Percentiles rank a stretch among this genome's conserved stretches.
phyloP scores from a whole-genome alignment of 2,888 invertebrate genomes.

The Phrixothrix hirtus region DNA sequence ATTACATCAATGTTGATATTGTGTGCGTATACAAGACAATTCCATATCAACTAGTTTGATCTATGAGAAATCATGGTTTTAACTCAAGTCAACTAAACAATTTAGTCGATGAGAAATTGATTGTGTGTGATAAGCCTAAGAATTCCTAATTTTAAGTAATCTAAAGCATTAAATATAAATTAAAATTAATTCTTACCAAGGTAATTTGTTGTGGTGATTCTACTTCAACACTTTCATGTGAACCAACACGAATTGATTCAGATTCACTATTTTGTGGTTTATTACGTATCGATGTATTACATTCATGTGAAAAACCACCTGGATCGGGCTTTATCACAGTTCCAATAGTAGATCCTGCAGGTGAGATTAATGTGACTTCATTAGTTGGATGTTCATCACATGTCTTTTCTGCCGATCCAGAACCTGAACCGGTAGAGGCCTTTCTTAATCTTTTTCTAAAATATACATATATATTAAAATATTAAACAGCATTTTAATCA shows the following conservation, averaged over 20 bases:
- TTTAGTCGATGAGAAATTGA: too few species aligned
- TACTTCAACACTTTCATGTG: slow-evolving; percentile 58
- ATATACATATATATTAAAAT: not conserved
- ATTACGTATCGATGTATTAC: slow-evolving; percentile 39
- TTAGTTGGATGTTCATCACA: slow-evolving; percentile 56
- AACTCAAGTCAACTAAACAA: too few species aligned
- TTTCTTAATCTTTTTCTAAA: slow-evolving; percentile 67
- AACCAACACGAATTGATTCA: slow-evolving; percentile 59
- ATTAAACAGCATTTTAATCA: too few species aligned
- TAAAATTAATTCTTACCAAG: slow-evolving; percentile 42
- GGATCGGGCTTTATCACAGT: slow-evolving; percentile 55
- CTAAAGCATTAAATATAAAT: not conserved
- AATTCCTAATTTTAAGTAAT: too few species aligned
- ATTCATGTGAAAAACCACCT: slow-evolving; percentile 46
- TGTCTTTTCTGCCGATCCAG: slow-evolving; percentile 61
- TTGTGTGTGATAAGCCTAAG: too few species aligned
- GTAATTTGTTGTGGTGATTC: slow-evolving; percentile 50
- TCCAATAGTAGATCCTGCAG: slow-evolving; percentile 52
- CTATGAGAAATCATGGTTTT: too few species aligned
- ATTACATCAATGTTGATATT: too few species aligned
- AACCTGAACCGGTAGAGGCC: slow-evolving; percentile 65
- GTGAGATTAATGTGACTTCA: slow-evolving; percentile 58
- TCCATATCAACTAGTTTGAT: not conserved
- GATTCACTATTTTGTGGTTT: slow-evolving; percentile 50
- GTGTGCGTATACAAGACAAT: too few species aligned